Base-by-base conservation (phyloP, 2,888 invertebrate genomes). In the Oeneis ivallda region DNA sequence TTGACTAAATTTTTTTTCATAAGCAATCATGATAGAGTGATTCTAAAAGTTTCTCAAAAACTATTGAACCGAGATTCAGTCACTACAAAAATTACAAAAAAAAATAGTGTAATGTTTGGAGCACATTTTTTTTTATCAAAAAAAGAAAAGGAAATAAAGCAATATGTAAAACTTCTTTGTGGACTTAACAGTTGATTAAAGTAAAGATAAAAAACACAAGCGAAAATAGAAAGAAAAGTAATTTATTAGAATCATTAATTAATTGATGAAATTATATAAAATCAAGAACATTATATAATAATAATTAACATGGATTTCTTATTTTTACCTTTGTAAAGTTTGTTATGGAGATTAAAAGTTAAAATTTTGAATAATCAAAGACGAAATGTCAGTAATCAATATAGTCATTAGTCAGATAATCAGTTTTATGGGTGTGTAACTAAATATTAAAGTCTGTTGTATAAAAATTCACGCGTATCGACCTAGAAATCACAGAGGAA, bases 31-130 rank as follows among this genome's bases (percentile, higher is more conserved):
- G 4, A 49, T 11, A 11, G 10, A 19, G 9, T 17, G 15, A 17
- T 17, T 47, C 15, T 61, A 56, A 41, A 50, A 54, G 39, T 41
- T 26, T 52, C n/a, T 64, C 13, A 19, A 37, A 69, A 65, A 50
- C 62, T 67, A 67, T 34, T 67, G 67, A 67, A 67, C 63, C 45
- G 60, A 37, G 9, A 15, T 32, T n/a, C 13, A n/a, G n/a, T n/a
- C n/a, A n/a, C n/a, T n/a, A n/a, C n/a, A n/a, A 10, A 41, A 41
- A 2, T 10, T 2, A 41, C 9, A 41, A 11, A 13, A 41, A 13
- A 13, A 41, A 57, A n/a, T 19, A 11, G 8, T 17, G 9, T 8
- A 56, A 13, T 41, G 13, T 41, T 13, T 41, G 41, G 41, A 41
- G 41, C 9, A 41, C 11, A 41, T 41, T 13, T 13, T 41, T 8